A percentile compares a stretch with the other conserved stretches of the same genome.
Conservation (phyloP, 2,888 invertebrate species). For the Zaprionus bogoriensis region DNA sequence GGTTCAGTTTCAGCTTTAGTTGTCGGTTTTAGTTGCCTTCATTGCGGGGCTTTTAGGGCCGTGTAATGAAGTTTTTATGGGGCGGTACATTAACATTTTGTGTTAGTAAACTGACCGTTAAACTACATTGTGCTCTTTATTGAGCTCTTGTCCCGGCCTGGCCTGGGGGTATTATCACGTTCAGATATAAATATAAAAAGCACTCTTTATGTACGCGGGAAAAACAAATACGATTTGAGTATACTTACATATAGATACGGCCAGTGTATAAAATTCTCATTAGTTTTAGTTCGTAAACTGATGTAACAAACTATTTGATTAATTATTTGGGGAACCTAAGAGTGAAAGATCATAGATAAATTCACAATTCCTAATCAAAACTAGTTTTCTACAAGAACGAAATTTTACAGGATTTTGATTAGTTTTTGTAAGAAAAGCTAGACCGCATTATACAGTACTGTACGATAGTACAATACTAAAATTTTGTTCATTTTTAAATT, state of each 20-base stretch:
- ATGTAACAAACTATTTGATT: neutral
- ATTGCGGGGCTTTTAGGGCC: constrained; percentile 58
- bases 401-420: too few species aligned
- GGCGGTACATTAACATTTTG: constrained; percentile 47
- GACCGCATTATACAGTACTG: too few species aligned
- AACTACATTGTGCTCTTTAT: constrained; percentile 31
- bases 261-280: neutral
- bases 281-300: neutral
- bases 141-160: neutral
- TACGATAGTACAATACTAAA: too few species aligned
- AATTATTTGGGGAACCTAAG: neutral
- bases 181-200: neutral
- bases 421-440: too few species aligned
- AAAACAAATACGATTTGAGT: neutral
- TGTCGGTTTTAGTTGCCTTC: constrained; percentile 48
- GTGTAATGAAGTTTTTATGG: constrained; percentile 73
- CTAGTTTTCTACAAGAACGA: too few species aligned
- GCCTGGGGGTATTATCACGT: neutral
- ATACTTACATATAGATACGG: neutral
- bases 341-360: too few species aligned
- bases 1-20: constrained; percentile 21
- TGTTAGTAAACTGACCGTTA: constrained; percentile 24
- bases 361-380: too few species aligned
- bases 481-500: too few species aligned
- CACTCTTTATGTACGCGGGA: neutral